phyloP scores from a whole-genome alignment of 2,113 vertebrate species.

The Phaetusa simplex region DNA sequence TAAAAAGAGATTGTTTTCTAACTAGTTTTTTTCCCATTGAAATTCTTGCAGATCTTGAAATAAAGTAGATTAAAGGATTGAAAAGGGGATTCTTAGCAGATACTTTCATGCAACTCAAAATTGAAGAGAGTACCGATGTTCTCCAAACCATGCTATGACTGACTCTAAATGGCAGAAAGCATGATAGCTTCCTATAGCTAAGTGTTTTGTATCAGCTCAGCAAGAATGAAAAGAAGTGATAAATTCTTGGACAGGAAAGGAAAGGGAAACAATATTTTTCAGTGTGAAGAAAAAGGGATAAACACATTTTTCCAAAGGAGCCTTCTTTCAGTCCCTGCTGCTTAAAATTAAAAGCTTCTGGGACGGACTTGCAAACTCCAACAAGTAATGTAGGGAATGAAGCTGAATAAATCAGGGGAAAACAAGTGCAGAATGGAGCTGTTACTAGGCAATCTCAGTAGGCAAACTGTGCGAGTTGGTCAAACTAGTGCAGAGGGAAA shows the following conservation, averaged over 20 bases:
- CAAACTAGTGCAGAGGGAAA: conserved; percentile 47
- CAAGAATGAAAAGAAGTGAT: conserved; percentile 27
- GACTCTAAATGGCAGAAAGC: not conserved
- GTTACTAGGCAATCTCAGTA: conserved; percentile 73
- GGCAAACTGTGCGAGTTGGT: conserved; percentile 51
- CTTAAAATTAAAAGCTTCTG: conserved; percentile 71
- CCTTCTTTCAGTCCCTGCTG: conserved; percentile 56
- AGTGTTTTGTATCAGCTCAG: not conserved
- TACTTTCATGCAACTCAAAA: not conserved
- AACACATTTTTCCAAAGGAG: conserved; percentile 56
- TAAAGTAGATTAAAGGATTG: not conserved
- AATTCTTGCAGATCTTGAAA: not conserved
- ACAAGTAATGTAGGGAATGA: not conserved
- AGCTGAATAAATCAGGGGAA: conserved; percentile 36
- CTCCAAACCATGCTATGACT: not conserved
- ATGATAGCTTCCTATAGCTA: not conserved
- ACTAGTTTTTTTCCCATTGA: not conserved
- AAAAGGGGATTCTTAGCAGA: not conserved
- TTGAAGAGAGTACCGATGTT: not conserved
- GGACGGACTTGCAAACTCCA: not conserved
- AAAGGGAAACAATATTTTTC: conserved; percentile 46
- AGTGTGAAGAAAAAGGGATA: not conserved
- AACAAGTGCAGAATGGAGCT: not conserved
- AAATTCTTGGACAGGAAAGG: conserved; percentile 35
- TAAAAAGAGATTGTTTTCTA: not conserved